Percentiles rank a stretch among this genome's conserved stretches.
phyloP scores from a whole-genome alignment of 2,888 invertebrate species.

The Amphipyra berbera region DNA sequence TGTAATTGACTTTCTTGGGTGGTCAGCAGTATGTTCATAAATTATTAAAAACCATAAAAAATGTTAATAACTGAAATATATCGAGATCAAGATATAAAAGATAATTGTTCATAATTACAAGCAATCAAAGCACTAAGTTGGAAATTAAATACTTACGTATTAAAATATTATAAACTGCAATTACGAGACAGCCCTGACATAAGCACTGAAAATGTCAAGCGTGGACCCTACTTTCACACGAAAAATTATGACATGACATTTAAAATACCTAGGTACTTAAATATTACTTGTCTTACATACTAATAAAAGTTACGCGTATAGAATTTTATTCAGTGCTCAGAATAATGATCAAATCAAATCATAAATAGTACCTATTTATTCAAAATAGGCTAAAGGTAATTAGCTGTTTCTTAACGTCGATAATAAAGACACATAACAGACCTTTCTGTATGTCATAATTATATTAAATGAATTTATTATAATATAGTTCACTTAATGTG shows the following conservation, averaged over 20 bases:
- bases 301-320: constrained; percentile 16
- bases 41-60: constrained; percentile 5
- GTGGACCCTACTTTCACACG: constrained; percentile 53
- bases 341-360: no score
- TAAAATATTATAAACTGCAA: constrained; percentile 35
- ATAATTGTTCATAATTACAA: constrained; percentile 28
- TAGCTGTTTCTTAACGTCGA: no score
- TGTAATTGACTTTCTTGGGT: neutral
- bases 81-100: constrained; percentile 19
- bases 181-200: constrained; percentile 59
- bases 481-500: no score
- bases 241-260: constrained; percentile 54
- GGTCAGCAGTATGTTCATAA: constrained; percentile 33
- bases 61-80: constrained; percentile 4
- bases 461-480: no score
- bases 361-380: no score
- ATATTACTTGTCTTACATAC: no score
- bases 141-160: constrained; percentile 39
- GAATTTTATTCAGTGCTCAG: no score
- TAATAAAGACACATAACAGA: no score
- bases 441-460: no score
- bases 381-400: no score
- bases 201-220: constrained; percentile 60
- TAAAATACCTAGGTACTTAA: constrained; percentile 26
- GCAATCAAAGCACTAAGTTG: constrained; percentile 11